Conservation (phyloP, 2,888 invertebrate species). For the Liopterus haemorrhoidalis region DNA sequence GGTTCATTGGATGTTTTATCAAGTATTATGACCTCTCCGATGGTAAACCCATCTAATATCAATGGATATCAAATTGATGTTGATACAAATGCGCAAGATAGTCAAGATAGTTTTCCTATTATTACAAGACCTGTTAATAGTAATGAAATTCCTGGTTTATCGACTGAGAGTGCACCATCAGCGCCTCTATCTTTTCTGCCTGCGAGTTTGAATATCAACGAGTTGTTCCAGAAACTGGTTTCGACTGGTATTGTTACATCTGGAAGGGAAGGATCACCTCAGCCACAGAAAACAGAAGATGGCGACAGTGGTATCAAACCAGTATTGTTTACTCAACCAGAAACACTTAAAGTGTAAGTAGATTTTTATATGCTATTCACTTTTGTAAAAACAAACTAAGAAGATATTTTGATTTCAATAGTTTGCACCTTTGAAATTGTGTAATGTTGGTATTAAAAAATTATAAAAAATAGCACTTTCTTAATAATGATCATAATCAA, state of each 20-base stretch:
- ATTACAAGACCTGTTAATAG: conserved; percentile 8
- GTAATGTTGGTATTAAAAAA: too few relatives aligned
- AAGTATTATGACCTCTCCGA: conserved; percentile 58
- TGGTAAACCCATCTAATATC: conserved; percentile 43
- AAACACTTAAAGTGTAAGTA: conserved; percentile 67
- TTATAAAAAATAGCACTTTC: too few relatives aligned
- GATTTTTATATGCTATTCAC: conserved; percentile 16
- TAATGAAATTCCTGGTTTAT: conserved; percentile 14
- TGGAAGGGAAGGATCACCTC: conserved; percentile 20
- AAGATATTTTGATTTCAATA: too few relatives aligned
- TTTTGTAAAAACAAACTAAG: too few relatives aligned
- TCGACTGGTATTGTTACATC: conserved; percentile 72
- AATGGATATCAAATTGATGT: conserved; percentile 53
- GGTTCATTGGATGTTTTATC: conserved; percentile 60
- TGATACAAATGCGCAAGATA: conserved; percentile 18
- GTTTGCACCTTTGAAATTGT: too few relatives aligned
- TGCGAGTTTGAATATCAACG: conserved; percentile 62
- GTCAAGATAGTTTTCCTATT: conserved; percentile 18
- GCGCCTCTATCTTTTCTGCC: conserved; percentile 37
- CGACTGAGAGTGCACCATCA: conserved; percentile 34
- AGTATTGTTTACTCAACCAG: conserved; percentile 62
- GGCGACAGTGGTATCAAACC: conserved; percentile 48
- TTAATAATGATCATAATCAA: too few relatives aligned
- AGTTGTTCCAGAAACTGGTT: conserved; percentile 78
- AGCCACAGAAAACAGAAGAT: conserved; percentile 26